phyloP scores from a whole-genome alignment of 2,888 invertebrate genomes.

The Rugalucina vietnamica region DNA sequence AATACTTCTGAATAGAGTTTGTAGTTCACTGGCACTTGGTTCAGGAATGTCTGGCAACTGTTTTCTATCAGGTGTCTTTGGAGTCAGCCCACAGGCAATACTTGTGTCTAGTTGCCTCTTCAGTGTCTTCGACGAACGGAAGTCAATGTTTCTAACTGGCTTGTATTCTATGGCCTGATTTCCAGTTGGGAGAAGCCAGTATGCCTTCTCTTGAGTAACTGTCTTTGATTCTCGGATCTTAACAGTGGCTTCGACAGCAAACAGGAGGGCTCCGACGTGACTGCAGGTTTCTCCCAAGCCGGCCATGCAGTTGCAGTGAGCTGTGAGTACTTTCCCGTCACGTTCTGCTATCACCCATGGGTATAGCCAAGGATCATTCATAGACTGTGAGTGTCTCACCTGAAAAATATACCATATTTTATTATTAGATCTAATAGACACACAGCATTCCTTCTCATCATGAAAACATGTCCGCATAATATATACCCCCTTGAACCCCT shows the following conservation, averaged over 20 bases:
- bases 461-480: too few species aligned
- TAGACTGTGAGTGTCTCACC: slow-evolving; percentile 54
- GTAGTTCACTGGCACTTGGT: not conserved
- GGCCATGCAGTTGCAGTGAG: slow-evolving; percentile 68
- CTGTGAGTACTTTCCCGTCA: slow-evolving; percentile 36
- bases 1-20: not conserved
- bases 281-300: slow-evolving; percentile 64
- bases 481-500: too few species aligned
- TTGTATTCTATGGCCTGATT: slow-evolving; percentile 20
- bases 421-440: not conserved
- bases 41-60: not conserved
- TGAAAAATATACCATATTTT: slow-evolving; percentile 32
- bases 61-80: not conserved
- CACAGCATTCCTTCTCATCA: too few species aligned
- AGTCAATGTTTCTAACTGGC: slow-evolving; percentile 35
- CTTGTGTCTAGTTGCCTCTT: slow-evolving; percentile 90
- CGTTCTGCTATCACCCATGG: slow-evolving; percentile 50
- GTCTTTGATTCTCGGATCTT: slow-evolving; percentile 48
- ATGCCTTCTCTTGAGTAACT: slow-evolving; percentile 53
- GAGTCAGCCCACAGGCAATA: slow-evolving; percentile 69
- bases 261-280: slow-evolving; percentile 62
- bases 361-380: slow-evolving; percentile 37
- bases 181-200: slow-evolving; percentile 53
- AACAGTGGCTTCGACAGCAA: slow-evolving; percentile 53
- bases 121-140: slow-evolving; percentile 28